Base-by-base conservation (phyloP, 1,140 invertebrate species). In the Potamilus streckersoni region DNA sequence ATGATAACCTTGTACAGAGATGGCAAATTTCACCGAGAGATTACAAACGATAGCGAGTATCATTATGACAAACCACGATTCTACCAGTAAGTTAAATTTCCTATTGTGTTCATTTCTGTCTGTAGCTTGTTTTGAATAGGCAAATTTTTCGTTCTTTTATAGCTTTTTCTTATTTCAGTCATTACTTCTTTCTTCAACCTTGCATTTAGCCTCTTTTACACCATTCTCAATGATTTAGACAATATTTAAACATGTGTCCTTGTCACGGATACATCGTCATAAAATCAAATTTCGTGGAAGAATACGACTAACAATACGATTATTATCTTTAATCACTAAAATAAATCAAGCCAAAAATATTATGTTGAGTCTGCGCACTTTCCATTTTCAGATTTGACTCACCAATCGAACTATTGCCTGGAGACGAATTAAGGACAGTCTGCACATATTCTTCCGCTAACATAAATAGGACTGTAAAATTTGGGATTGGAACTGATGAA, bases 381-480 rank as follows among this genome's bases (percentile, higher is more conserved):
- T 19, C 8, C 12, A 38, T 17, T 71, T 75, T 17, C 71, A 85
- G 84, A 55, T 80, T 73, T 69, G 57, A 82, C 27, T 64, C 72
- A 14, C 82, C 83, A 13, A 71, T 85, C 12, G 71, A 81, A 31
- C 38, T 85, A 2, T 20, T 31, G 20, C 78, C 80, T 14, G 82
- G 83, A 2, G 83, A 85, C 67, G 80, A 79, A 68, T 71, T 85
- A 16, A 65, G 64, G n/a, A 83, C 82, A 16, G 71, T 75, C 23
- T 85, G 83, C 59, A 63, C 65, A 0, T 85, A 78, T 61, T 64
- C 27, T 0, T 82, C 83, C 0, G 49, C 69, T 12, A 58, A 27
- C 14, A 77, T 58, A 23, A 80, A 74, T 17, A 73, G 19, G 31
- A 79, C 79, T 0, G 71, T 73, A 2, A 67, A 16, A 13, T 79